Conservation (phyloP, 2,888 invertebrate species). For the Cecidostiba fungosa region DNA sequence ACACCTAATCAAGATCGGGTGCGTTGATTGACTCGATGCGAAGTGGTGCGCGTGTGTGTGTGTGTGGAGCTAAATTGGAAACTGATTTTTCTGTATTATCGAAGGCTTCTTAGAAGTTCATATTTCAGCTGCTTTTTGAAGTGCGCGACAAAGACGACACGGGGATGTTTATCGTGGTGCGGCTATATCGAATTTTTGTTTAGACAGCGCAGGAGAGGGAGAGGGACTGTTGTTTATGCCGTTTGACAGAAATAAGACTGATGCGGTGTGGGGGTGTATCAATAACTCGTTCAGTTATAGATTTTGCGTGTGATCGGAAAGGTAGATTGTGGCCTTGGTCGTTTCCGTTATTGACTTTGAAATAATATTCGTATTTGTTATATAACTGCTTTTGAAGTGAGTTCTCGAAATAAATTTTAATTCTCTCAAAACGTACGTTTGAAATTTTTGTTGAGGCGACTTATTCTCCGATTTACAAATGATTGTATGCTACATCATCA, state of each 20-base stretch:
- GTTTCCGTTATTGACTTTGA: slow-evolving; percentile 7
- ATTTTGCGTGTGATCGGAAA: not conserved
- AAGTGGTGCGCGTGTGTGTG: too few species aligned
- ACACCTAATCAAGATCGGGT: slow-evolving; percentile 46
- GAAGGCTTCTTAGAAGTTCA: not conserved
- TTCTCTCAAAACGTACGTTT: too few species aligned
- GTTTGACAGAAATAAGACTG: slow-evolving; percentile 44
- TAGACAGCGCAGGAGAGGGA: not conserved
- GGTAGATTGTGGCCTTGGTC: not conserved
- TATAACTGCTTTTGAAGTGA: not conserved
- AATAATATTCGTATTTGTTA: not conserved
- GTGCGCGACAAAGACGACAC: not conserved
- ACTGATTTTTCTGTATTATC: not conserved
- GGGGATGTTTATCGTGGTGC: not conserved
- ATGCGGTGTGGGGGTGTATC: not conserved
- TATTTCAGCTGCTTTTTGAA: not conserved
- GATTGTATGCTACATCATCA: too few species aligned
- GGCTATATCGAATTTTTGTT: slow-evolving; percentile 15
- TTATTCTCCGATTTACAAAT: too few species aligned
- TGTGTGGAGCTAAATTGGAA: not conserved
- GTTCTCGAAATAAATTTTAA: too few species aligned
- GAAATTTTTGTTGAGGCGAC: too few species aligned
- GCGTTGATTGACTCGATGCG: slow-evolving; percentile 33
- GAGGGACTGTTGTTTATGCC: slow-evolving; percentile 2
- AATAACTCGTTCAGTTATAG: not conserved